These are phyloP conservation scores for Torymus auratus DNA, from an alignment of 2,888 invertebrate genomes.

Conservation along the genomic window DNA sequence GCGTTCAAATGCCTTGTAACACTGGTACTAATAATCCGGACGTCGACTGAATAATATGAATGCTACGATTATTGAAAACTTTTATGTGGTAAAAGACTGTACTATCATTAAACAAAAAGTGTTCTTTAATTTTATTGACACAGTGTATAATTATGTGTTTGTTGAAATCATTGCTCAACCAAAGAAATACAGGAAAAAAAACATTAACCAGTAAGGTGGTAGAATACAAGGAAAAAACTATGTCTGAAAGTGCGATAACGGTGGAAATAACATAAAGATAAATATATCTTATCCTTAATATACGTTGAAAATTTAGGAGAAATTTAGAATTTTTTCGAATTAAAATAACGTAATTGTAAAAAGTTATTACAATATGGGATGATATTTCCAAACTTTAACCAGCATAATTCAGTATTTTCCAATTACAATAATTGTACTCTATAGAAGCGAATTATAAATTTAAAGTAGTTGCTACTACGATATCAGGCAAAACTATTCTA, in stretches of 20 bases:
- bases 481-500: not conserved
- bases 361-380: not conserved
- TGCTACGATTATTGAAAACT: not conserved
- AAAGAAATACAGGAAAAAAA: constrained; percentile 47
- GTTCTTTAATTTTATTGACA: constrained; percentile 46
- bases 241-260: not conserved
- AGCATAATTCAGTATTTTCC: constrained; percentile 27
- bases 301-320: constrained; percentile 4
- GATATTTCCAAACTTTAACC: constrained; percentile 24
- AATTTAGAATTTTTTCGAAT: constrained; percentile 3
- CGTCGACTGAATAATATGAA: not conserved
- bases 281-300: not conserved
- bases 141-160: constrained; percentile 33
- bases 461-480: not conserved
- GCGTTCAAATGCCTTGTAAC: not conserved
- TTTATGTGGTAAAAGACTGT: constrained; percentile 47
- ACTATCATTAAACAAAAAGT: constrained; percentile 41
- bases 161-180: constrained; percentile 53
- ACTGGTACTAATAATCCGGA: not conserved
- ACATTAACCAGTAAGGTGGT: constrained; percentile 36
- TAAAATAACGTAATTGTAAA: not conserved
- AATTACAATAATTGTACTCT: constrained; percentile 20
- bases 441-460: constrained; percentile 18
- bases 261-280: constrained; percentile 12
- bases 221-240: constrained; percentile 20